These are phyloP conservation scores for Aurelia coerulea DNA, from an alignment of 30 jellyfish, hydroid and myxozoan species.

Conservation along the genomic window DNA sequence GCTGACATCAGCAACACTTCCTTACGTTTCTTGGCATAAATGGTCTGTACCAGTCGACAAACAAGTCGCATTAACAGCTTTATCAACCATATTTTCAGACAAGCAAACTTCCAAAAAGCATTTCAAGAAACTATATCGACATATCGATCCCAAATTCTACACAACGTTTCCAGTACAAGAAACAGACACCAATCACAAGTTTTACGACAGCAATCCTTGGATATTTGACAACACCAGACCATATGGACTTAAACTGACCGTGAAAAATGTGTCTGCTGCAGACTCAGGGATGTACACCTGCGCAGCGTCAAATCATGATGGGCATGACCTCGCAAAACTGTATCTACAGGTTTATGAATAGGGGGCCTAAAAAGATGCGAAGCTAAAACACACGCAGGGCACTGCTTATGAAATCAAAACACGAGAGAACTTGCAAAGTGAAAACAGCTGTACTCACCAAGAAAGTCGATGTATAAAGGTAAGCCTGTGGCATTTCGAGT, in stretches of 20 bases:
- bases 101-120: constrained; percentile 11
- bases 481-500: too few species aligned
- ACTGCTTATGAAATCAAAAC: too few species aligned
- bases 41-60: constrained; percentile 65
- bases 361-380: background rate
- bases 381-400: background rate
- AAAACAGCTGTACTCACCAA: too few species aligned
- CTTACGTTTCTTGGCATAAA: constrained; percentile 87
- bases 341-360: constrained; percentile 43
- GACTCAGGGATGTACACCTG: constrained; percentile 94
- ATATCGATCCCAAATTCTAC: constrained; percentile 57
- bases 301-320: constrained; percentile 85
- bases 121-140: constrained; percentile 23
- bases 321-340: constrained; percentile 81
- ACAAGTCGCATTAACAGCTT: constrained; percentile 33
- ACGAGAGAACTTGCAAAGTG: too few species aligned
- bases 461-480: too few species aligned
- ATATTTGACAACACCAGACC: constrained; percentile 87
- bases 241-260: constrained; percentile 81
- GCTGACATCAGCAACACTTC: constrained; percentile 78
- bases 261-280: constrained; percentile 65
- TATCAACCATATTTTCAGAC: constrained; percentile 29
- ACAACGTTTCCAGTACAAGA: constrained; percentile 28
- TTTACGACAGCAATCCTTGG: constrained; percentile 34
- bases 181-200: background rate